Percentiles rank a stretch among this genome's conserved stretches.
phyloP scores from a whole-genome alignment of 2,113 vertebrate genomes.

The Urocolius indicus region DNA sequence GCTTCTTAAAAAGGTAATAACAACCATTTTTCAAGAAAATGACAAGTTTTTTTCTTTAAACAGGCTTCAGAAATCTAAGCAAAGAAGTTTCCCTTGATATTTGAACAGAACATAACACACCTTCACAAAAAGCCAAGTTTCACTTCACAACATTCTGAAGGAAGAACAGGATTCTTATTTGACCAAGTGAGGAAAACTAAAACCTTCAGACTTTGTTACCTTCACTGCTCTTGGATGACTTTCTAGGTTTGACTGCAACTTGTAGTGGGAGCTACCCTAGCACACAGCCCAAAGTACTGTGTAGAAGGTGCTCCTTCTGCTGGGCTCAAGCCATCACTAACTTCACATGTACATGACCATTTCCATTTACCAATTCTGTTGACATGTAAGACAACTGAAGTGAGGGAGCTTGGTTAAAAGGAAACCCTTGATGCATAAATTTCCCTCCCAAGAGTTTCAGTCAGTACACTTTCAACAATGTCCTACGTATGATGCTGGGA shows the following conservation, averaged over 20 bases:
- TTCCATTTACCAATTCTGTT: not conserved
- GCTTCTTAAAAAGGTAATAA: not conserved
- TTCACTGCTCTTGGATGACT: not conserved
- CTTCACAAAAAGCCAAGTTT: not conserved
- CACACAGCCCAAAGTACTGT: not conserved
- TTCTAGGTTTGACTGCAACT: not conserved
- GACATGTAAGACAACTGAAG: not conserved
- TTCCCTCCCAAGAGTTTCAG: not conserved
- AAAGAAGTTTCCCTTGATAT: not conserved
- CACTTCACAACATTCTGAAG: not conserved
- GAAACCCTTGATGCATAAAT: not conserved
- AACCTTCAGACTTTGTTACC: not conserved
- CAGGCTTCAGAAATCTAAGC: not conserved
- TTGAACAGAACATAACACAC: not conserved
- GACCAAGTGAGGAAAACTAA: not conserved
- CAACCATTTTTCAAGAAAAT: not conserved
- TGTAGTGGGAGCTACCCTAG: not conserved
- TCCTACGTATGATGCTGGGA: not conserved
- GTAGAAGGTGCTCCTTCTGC: not conserved
- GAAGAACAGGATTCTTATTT: not conserved
- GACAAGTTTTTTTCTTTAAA: not conserved
- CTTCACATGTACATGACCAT: not conserved
- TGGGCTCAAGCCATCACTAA: not conserved
- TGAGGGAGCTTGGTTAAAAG: not conserved
- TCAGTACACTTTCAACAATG: not conserved